Evolutionary conservation across 2,888 invertebrate genomes (phyloP), one percentile per base, ranked within the genome.

Genomic region (Agrilus mali): DNA sequence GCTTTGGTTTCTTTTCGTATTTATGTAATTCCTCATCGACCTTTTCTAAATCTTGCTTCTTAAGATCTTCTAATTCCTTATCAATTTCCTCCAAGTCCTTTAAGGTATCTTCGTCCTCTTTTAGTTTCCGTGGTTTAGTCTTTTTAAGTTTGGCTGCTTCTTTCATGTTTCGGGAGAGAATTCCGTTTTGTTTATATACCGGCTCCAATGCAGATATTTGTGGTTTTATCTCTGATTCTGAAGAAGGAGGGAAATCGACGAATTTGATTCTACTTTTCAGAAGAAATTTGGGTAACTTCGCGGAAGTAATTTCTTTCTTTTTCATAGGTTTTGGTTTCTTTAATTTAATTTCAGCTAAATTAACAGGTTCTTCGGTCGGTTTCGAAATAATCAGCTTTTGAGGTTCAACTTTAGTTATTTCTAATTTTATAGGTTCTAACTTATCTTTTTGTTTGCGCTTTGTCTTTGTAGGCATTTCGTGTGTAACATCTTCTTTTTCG

Each of bases 371-470:
- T 35, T 57, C 55, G 39, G 68, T 54, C 22, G 74, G 72, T 54
- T 77, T 72, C 15, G 70, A 67, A 45, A 77, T 74, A 61, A 77
- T 72, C 12, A 80, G 53, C 59, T 76, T 73, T 22, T 71, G 73
- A 1, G 77, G 65, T 57, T 74, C 70, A 4, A 77, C 62, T 52
- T 74, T 71, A 37, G 74, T 66, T 47, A 70, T 68, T 62, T 80
- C 76, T 42, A 81, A 74, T 60, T 72, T 73, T 54, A 75, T 71
- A 32, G 53, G 50, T 31, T 47, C 45, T 12, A 37, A 36, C 12
- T 40, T 31, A 37, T 39, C 35, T 33, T 48, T 36, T 8, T 35
- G 39, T 22, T 39, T 46, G 1, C 56, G 47, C 42, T 61, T 60
- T 50, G 63, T 63, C 37, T 43, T 35, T 8, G 42, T 15, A 38